These are phyloP conservation scores for Drosophila meridionalis DNA, from an alignment of 2,888 invertebrate genomes.

Conservation along the genomic window DNA sequence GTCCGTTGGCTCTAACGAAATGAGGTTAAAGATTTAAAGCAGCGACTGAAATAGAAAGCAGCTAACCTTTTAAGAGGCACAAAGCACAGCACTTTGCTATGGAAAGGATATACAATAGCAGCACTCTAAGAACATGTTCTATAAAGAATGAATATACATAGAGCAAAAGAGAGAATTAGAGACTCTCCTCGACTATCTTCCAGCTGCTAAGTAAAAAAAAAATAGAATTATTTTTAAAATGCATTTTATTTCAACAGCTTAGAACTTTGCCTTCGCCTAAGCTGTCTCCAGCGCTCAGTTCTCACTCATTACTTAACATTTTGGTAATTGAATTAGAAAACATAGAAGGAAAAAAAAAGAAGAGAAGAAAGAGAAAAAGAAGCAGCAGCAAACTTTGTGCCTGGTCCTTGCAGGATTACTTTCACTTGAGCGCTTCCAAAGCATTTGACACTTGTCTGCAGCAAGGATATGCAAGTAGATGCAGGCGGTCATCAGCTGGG, in stretches of 20 bases:
- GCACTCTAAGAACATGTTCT: not conserved
- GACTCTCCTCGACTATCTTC: not conserved
- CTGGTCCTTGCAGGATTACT: slow-evolving; percentile 60
- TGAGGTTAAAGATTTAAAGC: slow-evolving; percentile 4
- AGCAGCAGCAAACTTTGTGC: slow-evolving; percentile 19
- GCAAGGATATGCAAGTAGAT: slow-evolving; percentile 27
- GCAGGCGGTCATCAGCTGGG: slow-evolving; percentile 47
- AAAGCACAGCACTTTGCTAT: not conserved
- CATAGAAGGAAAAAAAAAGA: slow-evolving; percentile 26
- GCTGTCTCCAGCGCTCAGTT: slow-evolving; percentile 22
- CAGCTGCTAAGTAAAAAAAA: not conserved
- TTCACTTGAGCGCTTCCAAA: slow-evolving; percentile 72
- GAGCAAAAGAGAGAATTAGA: not conserved
- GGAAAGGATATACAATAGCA: slow-evolving; percentile 3
- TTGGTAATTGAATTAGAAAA: slow-evolving; percentile 72
- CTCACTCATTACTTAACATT: slow-evolving; percentile 29
- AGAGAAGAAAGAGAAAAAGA: not conserved
- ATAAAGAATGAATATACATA: not conserved
- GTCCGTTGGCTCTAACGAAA: slow-evolving; percentile 29
- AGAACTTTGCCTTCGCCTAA: slow-evolving; percentile 30
- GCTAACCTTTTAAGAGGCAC: not conserved
- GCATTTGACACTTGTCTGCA: slow-evolving; percentile 62
- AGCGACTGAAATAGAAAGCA: slow-evolving; percentile 9
- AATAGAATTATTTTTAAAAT: not conserved
- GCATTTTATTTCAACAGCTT: slow-evolving; percentile 28